phyloP scores from a whole-genome alignment of 2,888 invertebrate species.

The Chironomus riparius region DNA sequence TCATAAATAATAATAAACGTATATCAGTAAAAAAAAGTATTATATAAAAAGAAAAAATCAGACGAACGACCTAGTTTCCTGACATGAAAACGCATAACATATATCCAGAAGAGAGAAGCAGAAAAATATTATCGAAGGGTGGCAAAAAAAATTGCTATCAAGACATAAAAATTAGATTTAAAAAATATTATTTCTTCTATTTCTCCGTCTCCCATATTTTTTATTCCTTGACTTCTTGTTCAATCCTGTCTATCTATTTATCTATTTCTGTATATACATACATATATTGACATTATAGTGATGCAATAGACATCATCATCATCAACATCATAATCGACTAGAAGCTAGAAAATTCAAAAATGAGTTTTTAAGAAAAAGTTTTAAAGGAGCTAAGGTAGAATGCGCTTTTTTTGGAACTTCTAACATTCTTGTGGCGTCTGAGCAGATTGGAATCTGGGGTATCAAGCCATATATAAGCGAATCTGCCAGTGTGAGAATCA shows the following conservation, averaged over 20 bases:
- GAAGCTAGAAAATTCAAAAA: background rate
- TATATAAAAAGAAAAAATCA: background rate
- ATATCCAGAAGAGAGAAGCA: background rate
- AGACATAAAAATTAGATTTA: conserved; percentile 16
- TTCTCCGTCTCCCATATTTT: background rate
- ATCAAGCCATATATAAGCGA: no score
- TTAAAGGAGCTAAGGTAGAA: no score
- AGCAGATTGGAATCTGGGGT: no score
- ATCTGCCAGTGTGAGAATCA: no score
- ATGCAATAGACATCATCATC: background rate
- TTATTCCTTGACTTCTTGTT: no score
- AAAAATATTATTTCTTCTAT: background rate
- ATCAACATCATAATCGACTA: background rate
- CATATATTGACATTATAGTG: no score
- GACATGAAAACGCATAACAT: background rate
- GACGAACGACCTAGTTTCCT: conserved; percentile 23
- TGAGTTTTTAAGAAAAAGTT: background rate
- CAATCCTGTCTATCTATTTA: no score
- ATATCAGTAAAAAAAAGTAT: background rate
- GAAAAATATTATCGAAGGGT: conserved; percentile 7
- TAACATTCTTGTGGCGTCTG: no score
- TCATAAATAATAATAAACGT: conserved; percentile 8
- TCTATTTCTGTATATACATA: no score
- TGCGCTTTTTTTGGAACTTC: no score
- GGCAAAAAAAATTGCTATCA: background rate